phyloP scores from a whole-genome alignment of 2,113 vertebrate species.

The Percopsis transmontana region DNA sequence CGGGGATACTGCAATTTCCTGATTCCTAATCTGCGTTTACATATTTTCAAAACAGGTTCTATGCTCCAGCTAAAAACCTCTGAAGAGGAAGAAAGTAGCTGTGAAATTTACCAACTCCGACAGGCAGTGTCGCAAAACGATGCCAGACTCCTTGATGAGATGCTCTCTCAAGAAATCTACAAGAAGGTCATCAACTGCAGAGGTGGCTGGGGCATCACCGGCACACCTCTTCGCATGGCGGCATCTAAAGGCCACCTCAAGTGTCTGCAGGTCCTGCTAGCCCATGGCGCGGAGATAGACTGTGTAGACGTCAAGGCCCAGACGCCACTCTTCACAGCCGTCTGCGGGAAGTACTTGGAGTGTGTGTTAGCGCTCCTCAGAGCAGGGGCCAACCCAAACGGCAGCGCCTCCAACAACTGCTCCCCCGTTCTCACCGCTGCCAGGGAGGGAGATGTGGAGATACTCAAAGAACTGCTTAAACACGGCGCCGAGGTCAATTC shows the following conservation, averaged over 20 bases:
- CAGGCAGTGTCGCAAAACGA: slow-evolving; percentile 81
- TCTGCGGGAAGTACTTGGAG: slow-evolving; percentile 76
- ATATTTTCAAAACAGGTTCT: slow-evolving; percentile 52
- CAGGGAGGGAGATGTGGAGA: slow-evolving; percentile 81
- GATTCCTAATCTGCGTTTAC: not conserved
- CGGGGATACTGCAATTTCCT: not conserved
- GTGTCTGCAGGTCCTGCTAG: slow-evolving; percentile 86
- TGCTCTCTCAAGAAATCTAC: slow-evolving; percentile 86
- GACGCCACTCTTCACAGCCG: slow-evolving; percentile 79
- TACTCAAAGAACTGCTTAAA: slow-evolving; percentile 83
- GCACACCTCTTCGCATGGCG: slow-evolving; percentile 86
- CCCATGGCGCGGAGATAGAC: slow-evolving; percentile 81
- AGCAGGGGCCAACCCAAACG: slow-evolving; percentile 84
- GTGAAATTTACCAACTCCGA: slow-evolving; percentile 81
- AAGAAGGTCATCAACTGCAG: slow-evolving; percentile 84
- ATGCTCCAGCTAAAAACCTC: slow-evolving; percentile 80
- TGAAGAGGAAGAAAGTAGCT: slow-evolving; percentile 50
- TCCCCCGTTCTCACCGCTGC: slow-evolving; percentile 88
- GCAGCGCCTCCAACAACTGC: slow-evolving; percentile 89
- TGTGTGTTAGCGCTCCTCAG: slow-evolving; percentile 74
- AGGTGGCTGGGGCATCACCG: slow-evolving; percentile 90
- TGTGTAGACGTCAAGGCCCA: slow-evolving; percentile 80
- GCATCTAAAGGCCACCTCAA: slow-evolving; percentile 81
- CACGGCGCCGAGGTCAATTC: slow-evolving; percentile 81
- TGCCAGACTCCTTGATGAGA: slow-evolving; percentile 72